Evolutionary conservation across 2,113 vertebrate species (phyloP), one percentile per base, ranked within the genome.

Genomic region (Arizona elegans): DNA sequence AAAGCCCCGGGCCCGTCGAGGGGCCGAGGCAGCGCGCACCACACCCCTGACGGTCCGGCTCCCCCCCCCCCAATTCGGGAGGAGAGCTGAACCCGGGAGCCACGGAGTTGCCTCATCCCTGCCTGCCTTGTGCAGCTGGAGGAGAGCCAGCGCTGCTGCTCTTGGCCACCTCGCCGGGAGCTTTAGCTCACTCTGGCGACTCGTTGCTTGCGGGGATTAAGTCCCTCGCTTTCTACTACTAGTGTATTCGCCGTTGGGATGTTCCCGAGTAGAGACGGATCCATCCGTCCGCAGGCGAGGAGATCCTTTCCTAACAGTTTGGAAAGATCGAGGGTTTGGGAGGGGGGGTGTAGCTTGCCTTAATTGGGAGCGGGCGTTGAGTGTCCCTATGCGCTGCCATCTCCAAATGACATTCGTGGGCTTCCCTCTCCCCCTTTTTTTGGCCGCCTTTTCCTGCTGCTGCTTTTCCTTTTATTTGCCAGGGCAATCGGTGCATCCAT

Each of bases 381-480:
- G 10, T 53, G 86, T 54, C 50, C 11, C 75, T 81, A 17, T 43
- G 75, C 7, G 33, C 75, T 81, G 88, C 94, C 94, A 94, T 95
- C 96, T 96, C 94, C 90, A 94, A 94, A 94, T 96, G 94, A 95
- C 96, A 95, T 96, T 97, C 92, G 56, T 38, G 55, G 56, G 15
- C 38, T 26, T 26, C 43, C 2, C 52, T 8, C 7, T 8, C 23
- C 92, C 5, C 2, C 38, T 9, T 19, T 12, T 13, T 5, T 58
- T 19, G 55, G 6, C 24, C 89, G 52, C 90, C 90, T 53, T 53
- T 43, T 75, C 23, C 70, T 56, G 62, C 38, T 62, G 55, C 38
- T 90, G 70, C 3, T 15, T 2, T 21, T 8, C 5, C 21, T 47
- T n/a, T 29, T 33, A 21, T 53, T 15, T 53, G 86, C 12, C 50